phyloP scores from a whole-genome alignment of 1,140 invertebrate genomes.

The Bombus waltoni region DNA sequence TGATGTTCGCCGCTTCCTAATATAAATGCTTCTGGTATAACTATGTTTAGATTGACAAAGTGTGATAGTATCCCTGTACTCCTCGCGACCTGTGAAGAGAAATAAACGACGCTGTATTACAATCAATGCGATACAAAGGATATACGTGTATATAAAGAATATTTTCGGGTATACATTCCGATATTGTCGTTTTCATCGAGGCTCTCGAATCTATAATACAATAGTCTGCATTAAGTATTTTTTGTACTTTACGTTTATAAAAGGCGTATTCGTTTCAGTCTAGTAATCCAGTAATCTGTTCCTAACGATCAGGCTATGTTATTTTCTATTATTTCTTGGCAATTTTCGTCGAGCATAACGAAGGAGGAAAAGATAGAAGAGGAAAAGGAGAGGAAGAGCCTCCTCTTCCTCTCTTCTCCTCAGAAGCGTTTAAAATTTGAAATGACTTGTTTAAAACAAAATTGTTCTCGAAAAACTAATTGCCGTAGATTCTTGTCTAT shows the following conservation, averaged over 20 bases:
- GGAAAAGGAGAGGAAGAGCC: neutral
- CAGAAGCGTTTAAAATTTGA: neutral
- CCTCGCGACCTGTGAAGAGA: slow-evolving; percentile 89
- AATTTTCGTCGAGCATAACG: too few species aligned
- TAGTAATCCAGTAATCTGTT: too few species aligned
- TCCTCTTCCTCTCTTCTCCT: too few species aligned
- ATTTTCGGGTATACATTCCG: neutral
- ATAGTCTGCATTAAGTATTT: too few species aligned
- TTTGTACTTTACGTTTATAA: too few species aligned
- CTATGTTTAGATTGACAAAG: slow-evolving; percentile 93
- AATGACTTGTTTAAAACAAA: neutral
- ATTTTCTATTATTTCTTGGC: too few species aligned
- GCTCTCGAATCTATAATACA: too few species aligned
- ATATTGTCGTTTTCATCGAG: too few species aligned
- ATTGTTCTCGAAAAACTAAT: neutral
- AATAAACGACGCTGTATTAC: neutral
- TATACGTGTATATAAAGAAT: neutral
- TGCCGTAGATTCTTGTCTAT: neutral
- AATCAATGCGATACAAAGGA: neutral
- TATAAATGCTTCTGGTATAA: slow-evolving; percentile 94
- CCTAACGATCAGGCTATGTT: too few species aligned
- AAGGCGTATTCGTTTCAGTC: too few species aligned
- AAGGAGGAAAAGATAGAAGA: too few species aligned
- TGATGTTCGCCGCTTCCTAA: slow-evolving; percentile 93
- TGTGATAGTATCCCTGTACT: slow-evolving; percentile 93